phyloP scores from a whole-genome alignment of 2,797 vertebrate species.

The Pteronotus mesoamericanus region DNA sequence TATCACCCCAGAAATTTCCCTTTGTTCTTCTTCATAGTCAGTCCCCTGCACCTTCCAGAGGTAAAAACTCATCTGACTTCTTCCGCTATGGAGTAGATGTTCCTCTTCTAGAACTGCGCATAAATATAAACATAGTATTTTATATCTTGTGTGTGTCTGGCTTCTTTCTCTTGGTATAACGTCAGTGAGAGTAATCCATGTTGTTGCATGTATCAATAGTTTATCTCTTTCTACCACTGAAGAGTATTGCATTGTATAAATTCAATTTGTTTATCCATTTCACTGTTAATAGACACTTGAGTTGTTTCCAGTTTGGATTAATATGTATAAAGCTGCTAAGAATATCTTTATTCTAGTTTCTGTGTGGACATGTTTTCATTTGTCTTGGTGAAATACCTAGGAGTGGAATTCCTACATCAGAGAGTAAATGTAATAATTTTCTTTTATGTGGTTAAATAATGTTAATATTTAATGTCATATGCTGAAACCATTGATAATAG shows the following conservation, averaged over 20 bases:
- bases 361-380: background rate
- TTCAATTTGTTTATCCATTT: background rate
- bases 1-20: background rate
- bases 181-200: background rate
- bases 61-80: background rate
- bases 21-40: background rate
- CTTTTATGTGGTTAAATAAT: background rate
- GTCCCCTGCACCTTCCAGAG: background rate
- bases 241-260: background rate
- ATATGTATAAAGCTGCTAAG: background rate
- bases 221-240: background rate
- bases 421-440: background rate
- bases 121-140: background rate
- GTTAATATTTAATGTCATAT: background rate
- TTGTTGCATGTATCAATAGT: background rate
- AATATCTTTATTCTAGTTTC: background rate
- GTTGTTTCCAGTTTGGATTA: background rate
- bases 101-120: background rate
- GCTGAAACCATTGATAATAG: background rate
- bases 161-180: background rate
- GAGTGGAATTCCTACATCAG: background rate
- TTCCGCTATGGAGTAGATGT: background rate
- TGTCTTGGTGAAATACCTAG: background rate
- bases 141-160: background rate
- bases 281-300: background rate